Evolutionary conservation across 2,888 invertebrate species (phyloP), one percentile per base, ranked within the genome.

Genomic region (Adelphocoris suturalis): DNA sequence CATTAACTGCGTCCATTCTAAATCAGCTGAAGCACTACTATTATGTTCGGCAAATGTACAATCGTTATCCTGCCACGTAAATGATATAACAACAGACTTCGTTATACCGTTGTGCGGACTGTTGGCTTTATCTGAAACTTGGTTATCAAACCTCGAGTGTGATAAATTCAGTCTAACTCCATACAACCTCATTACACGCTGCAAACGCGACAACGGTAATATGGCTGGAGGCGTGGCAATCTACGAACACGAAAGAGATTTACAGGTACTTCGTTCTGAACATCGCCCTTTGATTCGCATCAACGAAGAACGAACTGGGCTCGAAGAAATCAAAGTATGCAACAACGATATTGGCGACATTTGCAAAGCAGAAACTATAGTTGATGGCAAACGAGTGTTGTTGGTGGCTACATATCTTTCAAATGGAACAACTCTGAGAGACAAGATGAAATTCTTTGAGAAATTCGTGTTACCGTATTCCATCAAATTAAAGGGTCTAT

Each of bases 401-500:
- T 23, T 87, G 9, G 76, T 87, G 48, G 68, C 88, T 68, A 87
- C 76, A 46, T 87, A 87, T 75, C 88, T 87, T 68, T 87, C 88
- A 28, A 87, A 87, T 47, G 80, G 88, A 87, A 81, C 88, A 87
- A 87, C 88, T 80, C 61, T 87, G 88, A 87, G 88, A 48, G 88
- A 68, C 80, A 87, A 81, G 76, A 87, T 87, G 88, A 47, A 87
- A 87, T 87, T 87, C 48, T 76, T 87, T 46, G 76, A 87, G 46
- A 37, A 37, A 87, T 87, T 37, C 75, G 16, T 87, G 76, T 61
- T 78, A 48, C 37, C 82, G 82, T 82, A 82, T 48, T 82, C 82
- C n/a, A n/a, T n/a, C n/a, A n/a, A n/a, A n/a, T n/a, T n/a, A n/a
- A n/a, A n/a, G n/a, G n/a, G n/a, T n/a, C n/a, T n/a, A n/a, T n/a